Base-by-base conservation (phyloP, 2,888 invertebrate genomes). In the Pheosia tremula region DNA sequence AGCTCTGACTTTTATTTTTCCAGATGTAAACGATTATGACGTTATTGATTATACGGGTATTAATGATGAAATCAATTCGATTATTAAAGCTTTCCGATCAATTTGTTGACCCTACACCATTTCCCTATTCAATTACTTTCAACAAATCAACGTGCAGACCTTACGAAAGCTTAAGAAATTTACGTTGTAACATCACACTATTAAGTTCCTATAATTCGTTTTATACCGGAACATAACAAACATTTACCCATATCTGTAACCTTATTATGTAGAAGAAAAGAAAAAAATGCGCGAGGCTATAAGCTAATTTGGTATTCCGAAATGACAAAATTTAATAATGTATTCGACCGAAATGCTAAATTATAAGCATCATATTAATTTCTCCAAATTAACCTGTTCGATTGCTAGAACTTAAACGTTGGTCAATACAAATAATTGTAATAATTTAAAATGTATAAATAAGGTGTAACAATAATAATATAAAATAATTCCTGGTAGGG, bases 201-300 rank as follows among this genome's bases (percentile, higher is more conserved):
- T n/a, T 41, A 47, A 56, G 6, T 56, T 56, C 43, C 43, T 56
- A 36, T 39, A 43, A 71, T 74, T 67, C 67, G 61, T n/a, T 47
- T 74, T 63, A 37, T 66, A 71, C 71, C 63, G 68, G 56, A 71
- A 71, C 61, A 61, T 71, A 67, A 71, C 67, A 71, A 67, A 71
- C 24, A 24, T 24, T 71, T 63, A 67, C 61, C 57, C 60, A 71
- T 71, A 74, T 63, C 67, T 60, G 59, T 71, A 63, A 71, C 63
- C 57, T 67, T 59, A 65, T 72, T 74, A 65, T 64, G 65, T 72
- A 65, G 74, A 71, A 74, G 65, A 61, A 65, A 63, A 58, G 60
- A 61, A 74, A 74, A 71, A 47, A 74, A 65, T 65, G 69, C 72
- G 75, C 75, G 72, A 72, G 75, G 69, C 59, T 66, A 62, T 74